A percentile compares a stretch with the other conserved stretches of the same genome.
Conservation (phyloP, 2,888 invertebrate species). For the Eudasyphora cyanicolor region DNA sequence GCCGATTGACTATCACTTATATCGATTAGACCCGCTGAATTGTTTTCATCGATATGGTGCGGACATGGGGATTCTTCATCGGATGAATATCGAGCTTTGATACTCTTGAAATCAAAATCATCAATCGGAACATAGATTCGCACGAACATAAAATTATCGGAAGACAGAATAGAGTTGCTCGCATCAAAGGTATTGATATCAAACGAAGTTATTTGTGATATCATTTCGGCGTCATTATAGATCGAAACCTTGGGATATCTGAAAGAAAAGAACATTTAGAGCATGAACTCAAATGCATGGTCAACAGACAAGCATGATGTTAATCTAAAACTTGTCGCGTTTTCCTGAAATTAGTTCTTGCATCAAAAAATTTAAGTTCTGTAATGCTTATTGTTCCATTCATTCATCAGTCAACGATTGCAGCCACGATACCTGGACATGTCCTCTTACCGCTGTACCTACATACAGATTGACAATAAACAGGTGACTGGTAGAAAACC, state of each 20-base stretch:
- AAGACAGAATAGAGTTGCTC: conserved; percentile 82
- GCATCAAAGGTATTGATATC: conserved; percentile 75
- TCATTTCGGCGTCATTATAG: conserved; percentile 68
- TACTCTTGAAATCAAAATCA: conserved; percentile 82
- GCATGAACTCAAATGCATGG: too few species aligned
- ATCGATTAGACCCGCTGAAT: conserved; percentile 77
- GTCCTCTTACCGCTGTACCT: too few species aligned
- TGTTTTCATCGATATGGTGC: conserved; percentile 74
- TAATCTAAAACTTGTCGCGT: too few species aligned
- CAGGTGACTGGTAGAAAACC: too few species aligned
- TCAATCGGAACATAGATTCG: conserved; percentile 75
- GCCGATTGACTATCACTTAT: conserved; percentile 4
- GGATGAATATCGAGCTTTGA: conserved; percentile 86
- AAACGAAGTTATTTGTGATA: conserved; percentile 76
- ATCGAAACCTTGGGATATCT: conserved; percentile 37
- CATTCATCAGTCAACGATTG: too few species aligned
- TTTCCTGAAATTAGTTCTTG: too few species aligned
- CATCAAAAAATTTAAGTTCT: too few species aligned
- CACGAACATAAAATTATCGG: conserved; percentile 84
- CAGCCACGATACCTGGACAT: too few species aligned
- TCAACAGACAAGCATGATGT: too few species aligned
- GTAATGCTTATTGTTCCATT: too few species aligned
- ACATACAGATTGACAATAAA: too few species aligned
- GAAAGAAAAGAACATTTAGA: too few species aligned
- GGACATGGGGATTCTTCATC: conserved; percentile 82